These are phyloP conservation scores for Amphimallon solstitiale DNA, from an alignment of 2,888 invertebrate species.

Conservation along the genomic window DNA sequence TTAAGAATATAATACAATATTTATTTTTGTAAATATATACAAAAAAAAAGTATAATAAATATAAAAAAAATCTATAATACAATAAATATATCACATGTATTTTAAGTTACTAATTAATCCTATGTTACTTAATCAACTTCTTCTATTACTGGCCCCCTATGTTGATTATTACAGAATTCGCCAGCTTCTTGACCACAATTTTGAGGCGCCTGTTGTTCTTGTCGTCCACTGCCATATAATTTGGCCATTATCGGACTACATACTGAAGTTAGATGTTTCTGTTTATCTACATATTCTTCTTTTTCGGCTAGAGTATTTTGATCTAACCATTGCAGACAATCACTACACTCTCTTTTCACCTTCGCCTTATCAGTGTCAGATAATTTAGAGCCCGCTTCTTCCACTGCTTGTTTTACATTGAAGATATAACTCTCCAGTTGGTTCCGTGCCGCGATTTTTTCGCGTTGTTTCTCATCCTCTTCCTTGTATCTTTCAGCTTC, in stretches of 20 bases:
- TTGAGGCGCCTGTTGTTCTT: slow-evolving; percentile 52
- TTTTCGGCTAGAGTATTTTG: slow-evolving; percentile 73
- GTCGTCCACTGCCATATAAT: slow-evolving; percentile 58
- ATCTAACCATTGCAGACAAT: slow-evolving; percentile 74
- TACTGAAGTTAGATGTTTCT: slow-evolving; percentile 62
- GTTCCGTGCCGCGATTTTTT: slow-evolving; percentile 75
- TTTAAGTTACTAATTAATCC: too few relatives aligned
- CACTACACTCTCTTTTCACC: slow-evolving; percentile 67
- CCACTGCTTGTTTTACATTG: slow-evolving; percentile 73
- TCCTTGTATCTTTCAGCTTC: slow-evolving; percentile 78
- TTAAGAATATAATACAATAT: too few relatives aligned
- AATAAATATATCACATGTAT: too few relatives aligned
- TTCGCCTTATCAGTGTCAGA: slow-evolving; percentile 71
- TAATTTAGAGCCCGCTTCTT: slow-evolving; percentile 72
- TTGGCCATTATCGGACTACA: slow-evolving; percentile 72
- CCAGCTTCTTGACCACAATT: slow-evolving; percentile 51
- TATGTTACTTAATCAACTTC: slow-evolving; percentile 69
- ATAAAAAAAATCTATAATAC: too few relatives aligned
- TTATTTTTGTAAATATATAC: too few relatives aligned
- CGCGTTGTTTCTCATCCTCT: slow-evolving; percentile 76
- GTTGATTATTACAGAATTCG: slow-evolving; percentile 33
- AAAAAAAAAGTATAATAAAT: too few relatives aligned
- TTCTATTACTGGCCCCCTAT: slow-evolving; percentile 67
- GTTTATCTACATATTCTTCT: slow-evolving; percentile 73
- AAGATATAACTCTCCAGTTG: slow-evolving; percentile 77